These are phyloP conservation scores for Ectemnius cavifrons DNA, from an alignment of 2,888 invertebrate species.

Conservation along the genomic window DNA sequence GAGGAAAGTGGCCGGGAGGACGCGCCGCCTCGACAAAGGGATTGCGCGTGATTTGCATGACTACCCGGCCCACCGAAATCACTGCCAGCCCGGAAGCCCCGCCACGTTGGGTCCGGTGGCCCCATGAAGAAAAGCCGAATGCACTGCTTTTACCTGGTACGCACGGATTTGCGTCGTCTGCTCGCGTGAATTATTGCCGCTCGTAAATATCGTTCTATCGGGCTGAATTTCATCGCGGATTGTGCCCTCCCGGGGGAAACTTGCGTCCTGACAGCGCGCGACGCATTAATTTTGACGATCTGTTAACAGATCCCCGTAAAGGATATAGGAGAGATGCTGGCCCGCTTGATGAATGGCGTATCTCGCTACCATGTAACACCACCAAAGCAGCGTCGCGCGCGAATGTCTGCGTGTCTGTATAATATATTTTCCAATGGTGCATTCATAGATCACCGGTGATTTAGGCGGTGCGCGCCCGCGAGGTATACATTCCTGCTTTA, in stretches of 20 bases:
- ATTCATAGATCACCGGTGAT: slow-evolving; percentile 30
- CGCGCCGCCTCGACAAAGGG: slow-evolving; percentile 19
- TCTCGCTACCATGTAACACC: slow-evolving; percentile 14
- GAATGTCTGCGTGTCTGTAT: slow-evolving; percentile 34
- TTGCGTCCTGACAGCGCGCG: slow-evolving; percentile 37
- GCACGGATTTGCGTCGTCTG: not conserved
- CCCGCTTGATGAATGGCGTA: slow-evolving; percentile 34
- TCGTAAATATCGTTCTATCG: not conserved
- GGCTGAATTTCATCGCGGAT: not conserved
- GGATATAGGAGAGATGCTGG: slow-evolving; percentile 22
- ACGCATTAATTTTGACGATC: slow-evolving; percentile 44
- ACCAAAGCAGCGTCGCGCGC: slow-evolving; percentile 22
- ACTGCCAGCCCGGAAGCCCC: no score
- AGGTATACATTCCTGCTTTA: slow-evolving; percentile 32
- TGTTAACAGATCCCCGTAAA: slow-evolving; percentile 34
- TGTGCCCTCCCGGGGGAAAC: slow-evolving; percentile 20
- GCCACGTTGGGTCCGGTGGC: no score
- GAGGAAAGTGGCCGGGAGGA: slow-evolving; percentile 35
- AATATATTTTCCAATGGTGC: slow-evolving; percentile 32
- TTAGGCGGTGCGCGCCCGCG: slow-evolving; percentile 8
- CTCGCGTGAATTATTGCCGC: no score
- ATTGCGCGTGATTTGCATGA: slow-evolving; percentile 33
- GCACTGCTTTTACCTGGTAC: slow-evolving; percentile 1
- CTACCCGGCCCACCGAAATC: not conserved
- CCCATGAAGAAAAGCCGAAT: no score